Evolutionary conservation across 2,888 invertebrate species (phyloP), one percentile per base, ranked within the genome.

Genomic region (Dasypogon diadema): DNA sequence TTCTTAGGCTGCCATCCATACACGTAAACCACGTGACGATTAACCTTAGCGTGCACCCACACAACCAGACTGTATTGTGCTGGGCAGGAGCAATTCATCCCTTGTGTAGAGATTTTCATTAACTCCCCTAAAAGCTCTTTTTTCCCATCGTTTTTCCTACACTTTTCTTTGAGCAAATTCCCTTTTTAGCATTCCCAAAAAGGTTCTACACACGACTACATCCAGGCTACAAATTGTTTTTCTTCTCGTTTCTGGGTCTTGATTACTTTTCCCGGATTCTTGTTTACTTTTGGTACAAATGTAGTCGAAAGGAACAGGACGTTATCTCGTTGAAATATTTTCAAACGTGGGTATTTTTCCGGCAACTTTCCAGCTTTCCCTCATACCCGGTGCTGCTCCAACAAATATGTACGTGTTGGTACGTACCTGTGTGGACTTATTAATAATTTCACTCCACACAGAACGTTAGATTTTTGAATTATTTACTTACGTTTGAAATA

Each of bases 111-210:
- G 34, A 16, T 70, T 70, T 70, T 70, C 51, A 54, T 70, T 51
- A 21, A 54, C 70, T 54, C 54, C 34, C 70, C 34, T 54, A 54
- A 70, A 70, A 70, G 70, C 70, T 70, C 22, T 18, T 21, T 54
- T 18, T 24, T 26, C 30, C n/a, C 18, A 14, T 56, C 56, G 26
- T 56, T 26, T 26, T 56, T 6, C 56, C 30, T 26, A 10, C 37
- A 14, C 30, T 18, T 42, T 42, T 42, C 42, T 42, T 12, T 42
- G 12, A 12, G n/a, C 42, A 42, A 42, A 42, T 42, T 42, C n/a
- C 42, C 8, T 42, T 42, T 42, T 42, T 42, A 12, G 42, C 8
- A 42, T 42, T 42, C 10, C 42, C 42, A 42, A 42, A 42, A 42
- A 42, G n/a, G 42, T 42, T 1, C 10, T 42, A 12, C 42, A 30